phyloP scores from a whole-genome alignment of 2,888 invertebrate species.

The Pachycephus smyrnensis region DNA sequence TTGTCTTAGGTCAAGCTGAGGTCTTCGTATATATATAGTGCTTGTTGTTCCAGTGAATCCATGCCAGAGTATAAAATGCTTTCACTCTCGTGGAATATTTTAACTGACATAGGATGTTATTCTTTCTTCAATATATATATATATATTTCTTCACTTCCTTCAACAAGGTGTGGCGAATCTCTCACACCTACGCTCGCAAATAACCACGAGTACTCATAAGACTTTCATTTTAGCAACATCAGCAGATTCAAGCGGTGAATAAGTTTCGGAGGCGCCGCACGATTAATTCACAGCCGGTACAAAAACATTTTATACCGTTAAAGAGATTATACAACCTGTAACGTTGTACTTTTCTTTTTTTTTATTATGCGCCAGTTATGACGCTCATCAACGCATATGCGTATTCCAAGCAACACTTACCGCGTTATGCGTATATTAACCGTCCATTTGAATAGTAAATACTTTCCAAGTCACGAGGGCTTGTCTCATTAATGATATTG shows the following conservation, averaged over 20 bases:
- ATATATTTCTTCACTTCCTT: neutral
- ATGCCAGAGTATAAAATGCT: constrained; percentile 33
- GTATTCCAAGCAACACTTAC: neutral
- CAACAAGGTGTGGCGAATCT: neutral
- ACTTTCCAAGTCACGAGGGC: neutral
- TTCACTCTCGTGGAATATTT: constrained; percentile 46
- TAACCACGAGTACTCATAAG: neutral
- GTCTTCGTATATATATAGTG: neutral
- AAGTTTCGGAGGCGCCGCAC: neutral
- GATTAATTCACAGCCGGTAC: neutral
- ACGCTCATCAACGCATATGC: neutral
- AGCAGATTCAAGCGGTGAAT: neutral
- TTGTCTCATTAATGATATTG: constrained; percentile 2
- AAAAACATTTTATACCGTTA: neutral
- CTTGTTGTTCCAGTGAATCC: too few relatives aligned
- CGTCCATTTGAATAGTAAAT: neutral
- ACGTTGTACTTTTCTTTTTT: neutral
- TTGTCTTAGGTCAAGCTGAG: neutral
- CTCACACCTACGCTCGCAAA: neutral
- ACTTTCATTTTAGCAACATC: neutral
- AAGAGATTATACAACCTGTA: neutral
- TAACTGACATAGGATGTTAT: constrained; percentile 8
- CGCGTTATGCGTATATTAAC: neutral
- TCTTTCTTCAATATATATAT: neutral
- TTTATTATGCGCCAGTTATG: neutral